Conservation (phyloP, 2,797 vertebrate genomes). For the Amblyopsis hoosieri region DNA sequence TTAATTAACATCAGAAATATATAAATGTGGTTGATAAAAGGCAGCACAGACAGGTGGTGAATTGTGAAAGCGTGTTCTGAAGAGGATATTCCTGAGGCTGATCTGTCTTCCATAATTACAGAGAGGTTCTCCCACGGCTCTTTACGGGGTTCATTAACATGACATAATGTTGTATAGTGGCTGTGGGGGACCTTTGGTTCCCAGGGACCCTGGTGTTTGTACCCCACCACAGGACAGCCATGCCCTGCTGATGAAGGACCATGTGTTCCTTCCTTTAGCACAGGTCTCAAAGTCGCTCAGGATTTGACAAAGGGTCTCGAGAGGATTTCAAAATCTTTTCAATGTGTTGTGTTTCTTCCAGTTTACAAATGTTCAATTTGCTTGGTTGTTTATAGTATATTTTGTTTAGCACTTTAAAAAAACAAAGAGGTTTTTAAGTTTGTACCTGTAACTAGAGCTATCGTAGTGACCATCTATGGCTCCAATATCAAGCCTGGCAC, state of each 20-base stretch:
- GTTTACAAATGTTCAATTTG: no score
- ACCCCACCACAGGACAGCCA: slow-evolving; percentile 30
- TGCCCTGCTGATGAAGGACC: slow-evolving; percentile 29
- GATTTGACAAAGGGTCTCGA: no score
- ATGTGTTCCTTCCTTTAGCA: slow-evolving; percentile 38
- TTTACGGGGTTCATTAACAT: slow-evolving; percentile 14
- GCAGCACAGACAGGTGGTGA: slow-evolving; percentile 6
- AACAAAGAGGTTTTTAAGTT: no score
- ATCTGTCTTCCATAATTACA: slow-evolving; percentile 10
- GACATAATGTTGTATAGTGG: slow-evolving; percentile 46
- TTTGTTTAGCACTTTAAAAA: no score
- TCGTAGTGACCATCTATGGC: slow-evolving; percentile 1
- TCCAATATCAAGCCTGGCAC: slow-evolving; percentile 43
- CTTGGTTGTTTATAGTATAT: no score
- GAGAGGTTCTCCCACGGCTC: slow-evolving; percentile 13
- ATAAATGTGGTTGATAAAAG: background rate
- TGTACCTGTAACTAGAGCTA: no score
- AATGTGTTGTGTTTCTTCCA: no score
- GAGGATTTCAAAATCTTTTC: no score
- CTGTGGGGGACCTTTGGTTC: slow-evolving; percentile 26
- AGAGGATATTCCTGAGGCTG: slow-evolving; percentile 20
- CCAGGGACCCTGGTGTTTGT: slow-evolving; percentile 17
- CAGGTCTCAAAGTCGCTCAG: no score
- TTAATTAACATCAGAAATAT: background rate
- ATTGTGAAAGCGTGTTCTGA: slow-evolving; percentile 3